Conservation (phyloP, 2,113 vertebrate genomes). For the Carlito syrichta region DNA sequence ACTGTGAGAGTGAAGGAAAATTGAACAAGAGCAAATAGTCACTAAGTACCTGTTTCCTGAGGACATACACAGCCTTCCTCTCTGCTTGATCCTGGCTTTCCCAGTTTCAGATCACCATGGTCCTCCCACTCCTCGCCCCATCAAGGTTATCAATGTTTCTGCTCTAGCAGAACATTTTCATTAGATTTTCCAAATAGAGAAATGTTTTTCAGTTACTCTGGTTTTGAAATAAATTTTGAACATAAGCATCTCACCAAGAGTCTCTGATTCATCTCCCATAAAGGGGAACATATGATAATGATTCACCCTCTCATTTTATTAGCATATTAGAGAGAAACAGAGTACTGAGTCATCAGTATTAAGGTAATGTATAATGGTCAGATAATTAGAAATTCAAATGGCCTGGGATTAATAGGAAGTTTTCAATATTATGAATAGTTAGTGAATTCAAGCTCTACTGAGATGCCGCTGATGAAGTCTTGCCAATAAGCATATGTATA, state of each 20-base stretch:
- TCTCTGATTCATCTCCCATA: slow-evolving; percentile 37
- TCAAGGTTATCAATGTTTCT: neutral
- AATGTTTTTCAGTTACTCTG: neutral
- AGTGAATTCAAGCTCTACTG: neutral
- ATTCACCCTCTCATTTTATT: slow-evolving; percentile 41
- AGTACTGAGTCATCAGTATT: slow-evolving; percentile 19
- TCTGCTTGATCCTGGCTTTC: neutral
- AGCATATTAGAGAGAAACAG: neutral
- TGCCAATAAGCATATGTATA: neutral
- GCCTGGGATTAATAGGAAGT: slow-evolving; percentile 5
- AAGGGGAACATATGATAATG: slow-evolving; percentile 37
- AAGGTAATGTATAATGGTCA: neutral
- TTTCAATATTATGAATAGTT: neutral
- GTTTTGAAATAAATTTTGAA: slow-evolving; percentile 48
- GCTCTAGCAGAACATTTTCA: neutral
- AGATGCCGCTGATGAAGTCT: neutral
- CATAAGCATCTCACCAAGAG: neutral
- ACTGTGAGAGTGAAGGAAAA: neutral
- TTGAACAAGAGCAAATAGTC: neutral
- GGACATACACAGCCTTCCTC: neutral
- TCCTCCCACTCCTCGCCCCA: neutral
- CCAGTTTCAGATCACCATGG: neutral
- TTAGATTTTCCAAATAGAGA: slow-evolving; percentile 15
- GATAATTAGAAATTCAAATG: slow-evolving; percentile 44
- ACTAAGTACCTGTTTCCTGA: too few species aligned